phyloP scores from a whole-genome alignment of 2,888 invertebrate genomes.

The Sabatieria punctata region DNA sequence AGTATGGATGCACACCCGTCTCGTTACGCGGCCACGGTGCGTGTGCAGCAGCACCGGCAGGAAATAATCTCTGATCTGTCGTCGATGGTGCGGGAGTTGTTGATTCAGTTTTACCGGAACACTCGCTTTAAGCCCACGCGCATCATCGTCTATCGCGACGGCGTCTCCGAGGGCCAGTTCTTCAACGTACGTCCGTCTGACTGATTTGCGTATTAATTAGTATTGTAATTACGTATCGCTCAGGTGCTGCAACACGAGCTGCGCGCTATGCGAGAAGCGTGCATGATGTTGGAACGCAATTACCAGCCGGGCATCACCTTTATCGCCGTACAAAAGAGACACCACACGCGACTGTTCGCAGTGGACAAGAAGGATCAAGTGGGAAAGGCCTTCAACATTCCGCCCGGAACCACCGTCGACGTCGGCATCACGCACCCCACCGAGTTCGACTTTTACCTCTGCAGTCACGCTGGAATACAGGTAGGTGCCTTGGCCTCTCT shows the following conservation, averaged over 20 bases:
- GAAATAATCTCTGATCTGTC: slow-evolving; percentile 97
- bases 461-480: slow-evolving; percentile 47
- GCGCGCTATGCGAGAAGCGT: slow-evolving; percentile 92
- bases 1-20: slow-evolving; percentile 99
- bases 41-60: slow-evolving; percentile 70
- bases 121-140: slow-evolving; percentile 98
- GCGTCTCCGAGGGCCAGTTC: slow-evolving; percentile 97
- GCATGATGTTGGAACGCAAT: slow-evolving; percentile 78
- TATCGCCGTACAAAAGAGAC: slow-evolving; percentile 94
- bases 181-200: slow-evolving; percentile 47
- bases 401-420: slow-evolving; percentile 98
- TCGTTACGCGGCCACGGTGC: slow-evolving; percentile 88
- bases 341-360: slow-evolving; percentile 95
- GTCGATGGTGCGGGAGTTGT: slow-evolving; percentile 88
- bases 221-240: slow-evolving; percentile 33
- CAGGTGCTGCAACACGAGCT: slow-evolving; percentile 84
- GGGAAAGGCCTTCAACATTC: slow-evolving; percentile 96
- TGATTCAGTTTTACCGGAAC: slow-evolving; percentile 98
- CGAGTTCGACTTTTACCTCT: slow-evolving; percentile 98
- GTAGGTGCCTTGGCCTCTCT: slow-evolving; percentile 39
- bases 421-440: slow-evolving; percentile 99
- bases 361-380: slow-evolving; percentile 92
- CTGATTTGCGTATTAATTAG: not conserved
- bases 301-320: slow-evolving; percentile 96
- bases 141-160: slow-evolving; percentile 97